Percentiles rank a stretch among this genome's conserved stretches.
phyloP scores from a whole-genome alignment of 2,888 invertebrate genomes.

The Maniola hyperantus region DNA sequence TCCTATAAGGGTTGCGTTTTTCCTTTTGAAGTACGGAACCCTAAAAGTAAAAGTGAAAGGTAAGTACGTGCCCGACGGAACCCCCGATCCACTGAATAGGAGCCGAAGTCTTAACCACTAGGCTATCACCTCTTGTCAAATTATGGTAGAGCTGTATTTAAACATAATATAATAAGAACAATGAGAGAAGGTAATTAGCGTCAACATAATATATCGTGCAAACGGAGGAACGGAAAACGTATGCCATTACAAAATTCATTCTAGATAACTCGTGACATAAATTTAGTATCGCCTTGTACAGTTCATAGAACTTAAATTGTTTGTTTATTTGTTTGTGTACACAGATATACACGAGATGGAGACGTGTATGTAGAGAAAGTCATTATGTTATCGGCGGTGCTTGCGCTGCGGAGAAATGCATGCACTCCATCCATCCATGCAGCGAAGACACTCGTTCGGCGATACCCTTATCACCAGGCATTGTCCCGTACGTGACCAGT shows the following conservation, averaged over 20 bases:
- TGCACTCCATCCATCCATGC: slow-evolving; percentile 51
- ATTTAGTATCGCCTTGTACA: slow-evolving; percentile 67
- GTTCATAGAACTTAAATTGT: slow-evolving; percentile 76
- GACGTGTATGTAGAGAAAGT: slow-evolving; percentile 65
- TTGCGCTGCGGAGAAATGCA: slow-evolving; percentile 64
- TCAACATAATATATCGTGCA: slow-evolving; percentile 24
- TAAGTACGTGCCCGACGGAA: too few relatives aligned
- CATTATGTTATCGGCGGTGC: slow-evolving; percentile 72
- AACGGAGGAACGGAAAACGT: slow-evolving; percentile 59
- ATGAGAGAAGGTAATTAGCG: slow-evolving; percentile 27
- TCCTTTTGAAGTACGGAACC: too few relatives aligned
- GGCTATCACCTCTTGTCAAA: too few relatives aligned
- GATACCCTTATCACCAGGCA: slow-evolving; percentile 58
- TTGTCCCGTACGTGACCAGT: slow-evolving; percentile 57
- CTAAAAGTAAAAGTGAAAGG: neutral
- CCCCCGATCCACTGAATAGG: too few relatives aligned
- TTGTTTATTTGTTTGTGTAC: slow-evolving; percentile 49
- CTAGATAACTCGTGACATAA: slow-evolving; percentile 73
- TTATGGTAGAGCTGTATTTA: neutral
- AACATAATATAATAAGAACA: slow-evolving; percentile 9
- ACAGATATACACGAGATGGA: slow-evolving; percentile 62
- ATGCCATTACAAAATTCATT: slow-evolving; percentile 73
- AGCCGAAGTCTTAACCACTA: too few relatives aligned
- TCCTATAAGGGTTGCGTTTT: too few relatives aligned
- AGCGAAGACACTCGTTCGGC: slow-evolving; percentile 44